Evolutionary conservation across 2,113 vertebrate species (phyloP).

Genomic region (Candoia aspera): DNA sequence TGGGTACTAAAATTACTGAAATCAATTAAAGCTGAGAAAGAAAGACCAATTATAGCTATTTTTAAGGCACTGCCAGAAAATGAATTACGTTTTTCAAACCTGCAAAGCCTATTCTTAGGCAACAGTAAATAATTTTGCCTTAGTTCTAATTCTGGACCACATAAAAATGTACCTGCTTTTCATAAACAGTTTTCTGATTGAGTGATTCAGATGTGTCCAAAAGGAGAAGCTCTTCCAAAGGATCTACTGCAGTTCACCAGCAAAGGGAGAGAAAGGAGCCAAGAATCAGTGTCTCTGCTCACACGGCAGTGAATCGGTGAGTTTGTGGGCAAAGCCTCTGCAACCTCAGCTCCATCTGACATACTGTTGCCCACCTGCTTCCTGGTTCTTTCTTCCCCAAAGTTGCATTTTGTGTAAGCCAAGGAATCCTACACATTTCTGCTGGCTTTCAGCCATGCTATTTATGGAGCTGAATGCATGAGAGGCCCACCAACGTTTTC

Average conservation of each 20-base stretch:
- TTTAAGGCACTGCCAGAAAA: not conserved
- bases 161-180: not conserved
- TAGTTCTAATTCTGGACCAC: not conserved
- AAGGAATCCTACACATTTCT: not conserved
- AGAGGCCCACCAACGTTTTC: not conserved
- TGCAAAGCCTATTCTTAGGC: not conserved
- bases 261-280: not conserved
- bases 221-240: not conserved
- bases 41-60: not conserved
- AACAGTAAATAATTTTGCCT: not conserved
- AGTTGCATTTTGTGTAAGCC: not conserved
- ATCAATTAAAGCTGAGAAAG: not conserved
- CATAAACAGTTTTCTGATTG: not conserved
- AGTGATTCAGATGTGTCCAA: not conserved
- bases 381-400: not conserved
- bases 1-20: not conserved
- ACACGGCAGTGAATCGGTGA: not conserved
- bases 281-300: not conserved
- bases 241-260: not conserved
- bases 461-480: not conserved
- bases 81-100: not conserved
- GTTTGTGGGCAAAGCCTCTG: not conserved
- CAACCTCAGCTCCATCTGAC: not conserved
- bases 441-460: constrained; percentile 1
- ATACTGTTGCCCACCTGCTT: not conserved